Conservation (phyloP, 2,888 invertebrate species). For the Conchocele bisecta region DNA sequence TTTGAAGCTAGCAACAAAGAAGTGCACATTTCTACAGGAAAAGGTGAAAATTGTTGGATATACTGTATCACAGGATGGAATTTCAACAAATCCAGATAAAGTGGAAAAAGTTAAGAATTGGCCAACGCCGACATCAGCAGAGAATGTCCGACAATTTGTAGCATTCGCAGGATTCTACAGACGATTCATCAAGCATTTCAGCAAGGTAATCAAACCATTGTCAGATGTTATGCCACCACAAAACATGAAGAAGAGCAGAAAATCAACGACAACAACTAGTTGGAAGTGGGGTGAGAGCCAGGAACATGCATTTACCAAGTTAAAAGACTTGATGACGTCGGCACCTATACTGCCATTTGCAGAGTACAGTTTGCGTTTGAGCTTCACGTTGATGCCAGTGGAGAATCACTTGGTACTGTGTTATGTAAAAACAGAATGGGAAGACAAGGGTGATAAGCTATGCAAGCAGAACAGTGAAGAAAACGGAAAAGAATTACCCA, state of each 20-base stretch:
- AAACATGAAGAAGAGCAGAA: background rate
- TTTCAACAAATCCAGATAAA: constrained; percentile 44
- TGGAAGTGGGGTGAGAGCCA: background rate
- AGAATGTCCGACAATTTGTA: constrained; percentile 33
- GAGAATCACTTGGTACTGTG: background rate
- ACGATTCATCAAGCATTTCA: background rate
- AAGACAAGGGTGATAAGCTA: background rate
- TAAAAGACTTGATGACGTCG: background rate
- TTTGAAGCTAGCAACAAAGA: background rate
- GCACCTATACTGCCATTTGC: background rate
- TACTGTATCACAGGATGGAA: constrained; percentile 29
- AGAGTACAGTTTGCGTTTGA: background rate
- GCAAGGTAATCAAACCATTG: background rate
- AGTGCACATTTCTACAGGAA: constrained; percentile 3
- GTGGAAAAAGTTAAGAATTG: constrained; percentile 35
- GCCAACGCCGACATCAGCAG: constrained; percentile 31
- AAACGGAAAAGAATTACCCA: too few relatives aligned
- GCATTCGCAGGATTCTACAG: constrained; percentile 39
- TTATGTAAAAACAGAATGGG: background rate
- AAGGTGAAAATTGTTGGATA: constrained; percentile 38
- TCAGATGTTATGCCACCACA: background rate
- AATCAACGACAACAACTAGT: too few relatives aligned
- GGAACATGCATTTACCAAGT: background rate
- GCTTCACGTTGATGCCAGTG: background rate
- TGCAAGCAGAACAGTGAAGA: background rate